Evolutionary conservation across 2,113 vertebrate genomes (phyloP).

Genomic region (Lota lota): DNA sequence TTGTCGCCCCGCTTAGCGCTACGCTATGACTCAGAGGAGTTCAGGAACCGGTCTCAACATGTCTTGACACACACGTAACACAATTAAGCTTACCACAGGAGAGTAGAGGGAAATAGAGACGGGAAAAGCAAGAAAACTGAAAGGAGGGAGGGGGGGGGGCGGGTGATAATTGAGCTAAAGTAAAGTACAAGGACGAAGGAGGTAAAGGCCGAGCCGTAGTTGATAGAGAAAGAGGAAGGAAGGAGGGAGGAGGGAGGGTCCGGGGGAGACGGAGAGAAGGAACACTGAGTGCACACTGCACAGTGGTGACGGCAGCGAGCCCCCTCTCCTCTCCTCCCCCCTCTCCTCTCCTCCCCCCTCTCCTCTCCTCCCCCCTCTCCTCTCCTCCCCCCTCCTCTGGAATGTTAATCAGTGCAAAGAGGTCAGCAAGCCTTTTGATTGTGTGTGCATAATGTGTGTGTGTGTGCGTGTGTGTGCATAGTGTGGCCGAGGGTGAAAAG

Average conservation of each 20-base stretch:
- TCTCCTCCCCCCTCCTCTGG: neutral
- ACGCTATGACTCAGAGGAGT: conserved; percentile 37
- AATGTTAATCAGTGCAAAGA: conserved; percentile 2
- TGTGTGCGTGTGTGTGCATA: neutral
- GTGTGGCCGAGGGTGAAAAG: conserved; percentile 52
- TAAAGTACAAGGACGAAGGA: neutral
- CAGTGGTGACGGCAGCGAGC: too few species aligned
- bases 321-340: too few species aligned
- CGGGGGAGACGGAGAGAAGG: too few species aligned
- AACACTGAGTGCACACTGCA: too few species aligned
- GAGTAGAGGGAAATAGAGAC: conserved; percentile 1
- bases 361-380: neutral
- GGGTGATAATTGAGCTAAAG: too few species aligned
- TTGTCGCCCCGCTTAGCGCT: neutral
- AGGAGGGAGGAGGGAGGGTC: too few species aligned
- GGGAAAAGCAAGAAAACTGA: neutral
- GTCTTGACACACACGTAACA: conserved; percentile 21
- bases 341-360: too few species aligned
- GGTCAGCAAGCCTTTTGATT: neutral
- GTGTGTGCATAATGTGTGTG: neutral
- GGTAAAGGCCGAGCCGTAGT: neutral
- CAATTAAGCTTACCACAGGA: conserved; percentile 7
- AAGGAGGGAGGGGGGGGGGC: neutral
- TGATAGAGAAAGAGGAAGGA: too few species aligned
- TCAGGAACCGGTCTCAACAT: conserved; percentile 34